These are phyloP conservation scores for Sebastes oblongus DNA, from an alignment of 2,797 vertebrate genomes.

Conservation along the genomic window DNA sequence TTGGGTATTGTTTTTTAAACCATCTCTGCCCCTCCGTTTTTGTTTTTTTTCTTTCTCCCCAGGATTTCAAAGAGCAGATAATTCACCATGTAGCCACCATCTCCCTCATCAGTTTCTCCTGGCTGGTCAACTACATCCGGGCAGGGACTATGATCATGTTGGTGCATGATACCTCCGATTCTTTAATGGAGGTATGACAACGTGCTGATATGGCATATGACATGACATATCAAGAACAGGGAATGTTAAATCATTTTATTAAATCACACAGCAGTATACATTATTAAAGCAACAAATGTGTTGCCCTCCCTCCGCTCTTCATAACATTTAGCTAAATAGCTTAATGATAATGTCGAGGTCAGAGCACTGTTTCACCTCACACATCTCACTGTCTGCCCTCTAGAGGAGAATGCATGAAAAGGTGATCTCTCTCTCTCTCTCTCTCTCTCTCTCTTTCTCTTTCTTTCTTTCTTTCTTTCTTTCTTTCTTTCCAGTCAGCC, in stretches of 20 bases:
- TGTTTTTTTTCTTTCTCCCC: background rate
- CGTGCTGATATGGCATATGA: background rate
- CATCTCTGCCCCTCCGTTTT: background rate
- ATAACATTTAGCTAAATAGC: background rate
- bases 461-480: no score
- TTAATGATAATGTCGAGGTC: background rate
- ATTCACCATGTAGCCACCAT: conserved; percentile 95
- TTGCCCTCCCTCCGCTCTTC: background rate
- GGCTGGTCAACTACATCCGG: conserved; percentile 93
- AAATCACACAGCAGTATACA: background rate
- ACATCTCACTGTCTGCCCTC: conserved; percentile 57
- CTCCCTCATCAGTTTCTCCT: conserved; percentile 93
- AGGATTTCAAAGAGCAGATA: conserved; percentile 97
- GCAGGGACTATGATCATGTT: conserved; percentile 95
- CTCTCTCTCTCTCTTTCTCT: no score
- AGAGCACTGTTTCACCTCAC: background rate
- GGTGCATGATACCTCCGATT: conserved; percentile 92
- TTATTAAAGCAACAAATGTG: background rate
- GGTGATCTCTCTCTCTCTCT: background rate
- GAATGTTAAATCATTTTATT: background rate
- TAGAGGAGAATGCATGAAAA: conserved; percentile 41
- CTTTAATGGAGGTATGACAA: conserved; percentile 89
- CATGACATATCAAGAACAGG: background rate
- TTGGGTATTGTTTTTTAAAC: background rate
- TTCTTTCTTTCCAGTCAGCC: conserved; percentile 82